Evolutionary conservation across 1,140 invertebrate species (phyloP).

Genomic region (Paraescarpia echinospica): DNA sequence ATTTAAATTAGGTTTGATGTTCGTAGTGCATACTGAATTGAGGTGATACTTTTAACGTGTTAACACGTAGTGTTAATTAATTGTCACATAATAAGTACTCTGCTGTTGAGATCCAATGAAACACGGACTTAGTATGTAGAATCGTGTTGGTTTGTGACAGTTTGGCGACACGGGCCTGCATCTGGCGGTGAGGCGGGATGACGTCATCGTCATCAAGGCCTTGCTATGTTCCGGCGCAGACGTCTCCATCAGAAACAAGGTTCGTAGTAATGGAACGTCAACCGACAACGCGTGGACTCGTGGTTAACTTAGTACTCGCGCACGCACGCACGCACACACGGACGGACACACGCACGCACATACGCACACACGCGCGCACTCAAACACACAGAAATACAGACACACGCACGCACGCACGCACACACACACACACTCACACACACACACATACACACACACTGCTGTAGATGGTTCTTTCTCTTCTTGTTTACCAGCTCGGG

Average conservation of each 20-base stretch:
- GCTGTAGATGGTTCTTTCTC: not conserved
- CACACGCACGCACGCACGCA: not conserved
- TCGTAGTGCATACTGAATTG: too few relatives aligned
- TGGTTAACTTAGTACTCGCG: not conserved
- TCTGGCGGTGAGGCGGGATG: constrained; percentile 35
- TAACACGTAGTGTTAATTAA: not conserved
- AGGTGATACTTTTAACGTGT: too few relatives aligned
- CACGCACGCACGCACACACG: not conserved
- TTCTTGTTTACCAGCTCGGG: not conserved
- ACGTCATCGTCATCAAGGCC: constrained; percentile 35
- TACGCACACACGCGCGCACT: not conserved
- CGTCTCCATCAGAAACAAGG: constrained; percentile 41
- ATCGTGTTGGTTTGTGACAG: constrained; percentile 25
- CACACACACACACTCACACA: not conserved
- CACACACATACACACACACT: not conserved
- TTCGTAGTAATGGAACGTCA: constrained; percentile 19
- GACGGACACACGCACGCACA: not conserved
- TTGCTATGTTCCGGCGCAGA: constrained; percentile 43
- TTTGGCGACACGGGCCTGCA: constrained; percentile 44
- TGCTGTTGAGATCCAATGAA: too few relatives aligned
- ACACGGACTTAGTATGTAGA: too few relatives aligned
- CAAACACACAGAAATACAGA: not conserved
- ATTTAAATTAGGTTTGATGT: too few relatives aligned
- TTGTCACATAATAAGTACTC: not conserved
- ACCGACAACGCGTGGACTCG: not conserved